These are phyloP conservation scores for Rhipidura dahli DNA, from an alignment of 2,113 vertebrate genomes.

Conservation along the genomic window DNA sequence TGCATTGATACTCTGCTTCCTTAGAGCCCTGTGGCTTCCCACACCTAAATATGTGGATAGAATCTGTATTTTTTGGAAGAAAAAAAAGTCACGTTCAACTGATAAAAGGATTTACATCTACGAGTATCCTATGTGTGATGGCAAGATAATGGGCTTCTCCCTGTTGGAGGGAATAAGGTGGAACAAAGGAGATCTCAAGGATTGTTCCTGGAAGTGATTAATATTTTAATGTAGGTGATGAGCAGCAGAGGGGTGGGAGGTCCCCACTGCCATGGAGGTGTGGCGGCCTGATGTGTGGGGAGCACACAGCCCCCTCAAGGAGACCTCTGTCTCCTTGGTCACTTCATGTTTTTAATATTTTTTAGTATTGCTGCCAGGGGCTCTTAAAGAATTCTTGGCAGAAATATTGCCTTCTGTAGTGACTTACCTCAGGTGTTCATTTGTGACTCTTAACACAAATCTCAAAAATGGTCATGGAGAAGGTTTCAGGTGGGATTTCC, in stretches of 20 bases:
- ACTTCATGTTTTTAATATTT: background rate
- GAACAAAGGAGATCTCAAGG: background rate
- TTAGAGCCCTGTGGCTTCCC: background rate
- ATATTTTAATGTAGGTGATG: background rate
- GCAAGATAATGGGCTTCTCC: background rate
- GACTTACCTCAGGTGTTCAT: background rate
- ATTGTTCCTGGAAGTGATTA: background rate
- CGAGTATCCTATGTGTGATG: background rate
- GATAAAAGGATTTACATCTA: background rate
- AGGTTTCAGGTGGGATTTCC: background rate
- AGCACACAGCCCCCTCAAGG: background rate
- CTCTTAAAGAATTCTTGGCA: background rate
- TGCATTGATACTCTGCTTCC: background rate
- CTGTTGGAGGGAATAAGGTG: background rate
- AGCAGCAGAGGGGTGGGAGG: background rate
- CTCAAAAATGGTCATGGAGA: rapidly evolving
- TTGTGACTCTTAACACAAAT: background rate
- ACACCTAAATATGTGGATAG: rapidly evolving
- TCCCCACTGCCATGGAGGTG: background rate
- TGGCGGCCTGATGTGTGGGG: background rate
- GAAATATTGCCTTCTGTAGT: background rate
- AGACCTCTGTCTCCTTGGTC: background rate
- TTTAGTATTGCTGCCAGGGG: background rate
- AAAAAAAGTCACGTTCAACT: background rate
- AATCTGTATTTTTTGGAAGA: background rate